A percentile compares a stretch with the other conserved stretches of the same genome.
These are phyloP conservation scores for Eulemur rubriventer DNA, from an alignment of 2,797 vertebrate species.

Conservation along the genomic window DNA sequence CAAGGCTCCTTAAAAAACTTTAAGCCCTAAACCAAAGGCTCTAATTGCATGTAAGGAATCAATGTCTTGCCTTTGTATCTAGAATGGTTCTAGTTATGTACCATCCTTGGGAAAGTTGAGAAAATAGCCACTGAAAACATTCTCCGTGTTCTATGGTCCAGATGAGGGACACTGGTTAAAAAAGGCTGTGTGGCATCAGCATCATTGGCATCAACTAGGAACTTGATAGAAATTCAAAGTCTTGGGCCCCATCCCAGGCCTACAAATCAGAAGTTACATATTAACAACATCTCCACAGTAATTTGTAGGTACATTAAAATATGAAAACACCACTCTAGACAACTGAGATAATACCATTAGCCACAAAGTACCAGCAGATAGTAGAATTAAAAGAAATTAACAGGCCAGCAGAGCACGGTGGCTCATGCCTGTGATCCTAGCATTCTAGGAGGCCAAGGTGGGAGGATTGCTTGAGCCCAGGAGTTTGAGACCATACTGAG, in stretches of 20 bases:
- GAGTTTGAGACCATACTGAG: no score
- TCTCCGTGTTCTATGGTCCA: background rate
- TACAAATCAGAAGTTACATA: conserved; percentile 16
- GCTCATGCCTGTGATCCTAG: no score
- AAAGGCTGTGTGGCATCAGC: background rate
- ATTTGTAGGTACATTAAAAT: background rate
- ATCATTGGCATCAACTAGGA: background rate
- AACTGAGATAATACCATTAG: background rate
- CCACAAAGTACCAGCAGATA: background rate
- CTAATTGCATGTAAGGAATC: background rate
- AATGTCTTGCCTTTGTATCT: background rate
- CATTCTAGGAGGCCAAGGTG: no score
- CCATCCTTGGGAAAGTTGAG: background rate
- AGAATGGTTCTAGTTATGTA: background rate
- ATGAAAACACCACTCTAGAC: background rate
- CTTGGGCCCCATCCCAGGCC: background rate
- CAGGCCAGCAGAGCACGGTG: no score
- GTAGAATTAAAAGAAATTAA: conserved; percentile 18
- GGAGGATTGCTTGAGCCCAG: no score
- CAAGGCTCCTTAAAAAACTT: background rate
- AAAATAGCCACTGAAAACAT: background rate
- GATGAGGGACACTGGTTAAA: background rate
- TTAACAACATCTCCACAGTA: conserved; percentile 4
- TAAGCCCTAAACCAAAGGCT: background rate
- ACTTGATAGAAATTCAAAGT: background rate